Evolutionary conservation across 1,140 invertebrate genomes (phyloP), one percentile per base, ranked within the genome.

Genomic region (Bombus difficillimus): DNA sequence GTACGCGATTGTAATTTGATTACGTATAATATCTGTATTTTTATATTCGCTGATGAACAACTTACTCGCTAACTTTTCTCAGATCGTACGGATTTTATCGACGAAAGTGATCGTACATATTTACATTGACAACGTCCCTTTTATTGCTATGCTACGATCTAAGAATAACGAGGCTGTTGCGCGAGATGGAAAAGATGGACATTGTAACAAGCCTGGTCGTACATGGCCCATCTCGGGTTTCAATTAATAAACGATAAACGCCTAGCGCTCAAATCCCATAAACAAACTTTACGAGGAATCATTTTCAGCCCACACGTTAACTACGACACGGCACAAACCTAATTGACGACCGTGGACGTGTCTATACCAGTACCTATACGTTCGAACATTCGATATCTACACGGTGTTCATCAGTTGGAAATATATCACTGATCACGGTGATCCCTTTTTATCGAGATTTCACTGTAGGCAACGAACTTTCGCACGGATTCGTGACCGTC

Each of bases 201-300:
- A 71, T 71, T 79, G 82, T 79, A 84, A 79, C 82, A 68, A 84
- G 64, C n/a, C 8, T 13, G 59, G 43, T 28, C 22, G 34, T 57
- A 37, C 68, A 73, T 8, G 53, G 13, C 2, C 25, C 57, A 57
- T 78, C 85, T 83, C 57, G 34, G 39, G 41, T 86, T 84, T 86
- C 81, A 86, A 86, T 86, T 86, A 86, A 84, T 86, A 86, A 86
- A 83, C 85, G 81, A 86, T 86, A 86, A 83, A 86, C 81, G 66
- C 59, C 53, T 39, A 22, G 28, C 32, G 39, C 57, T 72, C n/a
- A 22, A 39, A 74, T 10, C 66, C 75, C 43, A 87, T 84, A 87
- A 87, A 86, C 74, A 84, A 86, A 77, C 39, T 87, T 87, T 87
- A 87, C 86, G 81, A 84, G 73, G 59, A 84, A 84, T 87, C 69